A percentile compares a stretch with the other conserved stretches of the same genome.
These are phyloP conservation scores for Pandemis corylana DNA, from an alignment of 2,888 invertebrate species.

Conservation along the genomic window DNA sequence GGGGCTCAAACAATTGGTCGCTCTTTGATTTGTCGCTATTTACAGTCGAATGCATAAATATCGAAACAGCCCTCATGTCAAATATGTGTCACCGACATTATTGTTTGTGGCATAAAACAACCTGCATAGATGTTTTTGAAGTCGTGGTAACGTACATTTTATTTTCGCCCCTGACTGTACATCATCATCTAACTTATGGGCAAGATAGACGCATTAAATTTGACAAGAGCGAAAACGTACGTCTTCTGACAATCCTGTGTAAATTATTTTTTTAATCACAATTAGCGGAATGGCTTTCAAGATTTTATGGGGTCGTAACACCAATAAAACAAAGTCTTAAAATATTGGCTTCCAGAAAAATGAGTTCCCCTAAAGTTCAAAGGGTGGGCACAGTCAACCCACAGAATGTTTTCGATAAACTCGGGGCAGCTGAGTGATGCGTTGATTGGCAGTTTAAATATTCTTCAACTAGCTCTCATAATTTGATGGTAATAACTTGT, in stretches of 20 bases:
- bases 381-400: constrained; percentile 8
- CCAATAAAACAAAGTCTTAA: not conserved
- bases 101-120: too few species aligned
- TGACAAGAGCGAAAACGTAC: too few species aligned
- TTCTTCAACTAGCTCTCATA: not conserved
- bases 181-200: too few species aligned
- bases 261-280: constrained; percentile 5
- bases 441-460: not conserved
- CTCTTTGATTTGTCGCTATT: too few species aligned
- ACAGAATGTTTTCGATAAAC: constrained; percentile 12
- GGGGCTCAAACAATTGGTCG: too few species aligned
- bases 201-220: not conserved
- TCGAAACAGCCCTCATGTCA: too few species aligned
- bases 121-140: too few species aligned
- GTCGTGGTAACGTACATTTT: too few species aligned
- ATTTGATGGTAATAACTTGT: too few species aligned
- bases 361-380: constrained; percentile 11
- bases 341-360: constrained; percentile 8
- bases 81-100: too few species aligned
- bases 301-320: constrained; percentile 1
- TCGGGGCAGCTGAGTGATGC: constrained; percentile 4
- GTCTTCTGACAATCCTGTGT: not conserved
- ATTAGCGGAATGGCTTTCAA: constrained; percentile 1
- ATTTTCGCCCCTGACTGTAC: too few species aligned
- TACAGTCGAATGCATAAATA: too few species aligned